Conservation (phyloP, 2,888 invertebrate genomes). For the Agonopterix alstromeriana region DNA sequence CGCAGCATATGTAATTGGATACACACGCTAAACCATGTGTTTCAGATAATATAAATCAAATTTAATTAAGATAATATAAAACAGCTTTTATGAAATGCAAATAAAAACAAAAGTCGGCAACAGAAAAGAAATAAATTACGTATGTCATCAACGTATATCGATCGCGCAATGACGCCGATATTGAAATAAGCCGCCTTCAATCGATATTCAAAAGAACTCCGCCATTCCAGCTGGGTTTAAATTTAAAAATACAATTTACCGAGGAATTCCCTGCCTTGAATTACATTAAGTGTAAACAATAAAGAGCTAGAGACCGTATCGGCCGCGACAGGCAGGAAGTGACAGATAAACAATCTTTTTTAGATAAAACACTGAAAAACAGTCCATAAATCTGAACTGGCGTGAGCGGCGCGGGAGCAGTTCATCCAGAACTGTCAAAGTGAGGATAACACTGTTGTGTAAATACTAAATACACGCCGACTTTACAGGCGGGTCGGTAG, state of each 20-base stretch:
- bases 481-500: no score
- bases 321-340: slow-evolving; percentile 69
- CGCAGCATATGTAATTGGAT: no score
- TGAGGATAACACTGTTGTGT: slow-evolving; percentile 20
- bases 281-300: slow-evolving; percentile 76
- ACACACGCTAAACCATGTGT: no score
- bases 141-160: slow-evolving; percentile 57
- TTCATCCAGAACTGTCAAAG: slow-evolving; percentile 59
- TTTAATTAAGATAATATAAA: no score
- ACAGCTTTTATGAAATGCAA: slow-evolving; percentile 5
- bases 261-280: slow-evolving; percentile 74
- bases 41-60: no score
- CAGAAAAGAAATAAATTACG: slow-evolving; percentile 45
- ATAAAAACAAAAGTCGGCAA: slow-evolving; percentile 22
- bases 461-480: neutral
- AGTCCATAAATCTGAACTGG: slow-evolving; percentile 58
- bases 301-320: slow-evolving; percentile 71
- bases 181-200: slow-evolving; percentile 49
- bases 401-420: slow-evolving; percentile 37
- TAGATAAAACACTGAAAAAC: slow-evolving; percentile 71
- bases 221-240: slow-evolving; percentile 45
- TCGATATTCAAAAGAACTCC: slow-evolving; percentile 49
- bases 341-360: slow-evolving; percentile 74
- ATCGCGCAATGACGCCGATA: slow-evolving; percentile 57
- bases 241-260: slow-evolving; percentile 73